Conservation (phyloP, 1,140 invertebrate species). For the Coptotermes formosanus region DNA sequence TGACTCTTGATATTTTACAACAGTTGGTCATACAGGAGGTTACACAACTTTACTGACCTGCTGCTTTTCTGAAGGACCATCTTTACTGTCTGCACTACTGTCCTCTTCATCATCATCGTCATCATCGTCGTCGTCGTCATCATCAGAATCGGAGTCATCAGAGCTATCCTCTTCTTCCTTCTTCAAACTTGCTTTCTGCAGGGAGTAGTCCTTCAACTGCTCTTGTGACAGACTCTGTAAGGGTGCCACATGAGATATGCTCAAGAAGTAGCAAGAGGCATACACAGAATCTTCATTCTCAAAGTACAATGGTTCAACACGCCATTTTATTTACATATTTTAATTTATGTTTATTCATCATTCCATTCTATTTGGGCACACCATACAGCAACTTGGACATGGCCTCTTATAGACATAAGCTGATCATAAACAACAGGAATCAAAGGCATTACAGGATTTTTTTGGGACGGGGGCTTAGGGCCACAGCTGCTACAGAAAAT, state of each 20-base stretch:
- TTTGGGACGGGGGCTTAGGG: too few species aligned
- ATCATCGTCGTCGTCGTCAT: conserved; percentile 10
- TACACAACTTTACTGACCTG: neutral
- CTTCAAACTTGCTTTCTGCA: conserved; percentile 33
- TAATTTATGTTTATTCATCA: too few species aligned
- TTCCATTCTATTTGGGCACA: too few species aligned
- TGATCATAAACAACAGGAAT: neutral
- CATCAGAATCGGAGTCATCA: conserved; percentile 30
- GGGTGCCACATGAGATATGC: too few species aligned
- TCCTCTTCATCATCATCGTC: conserved; percentile 29
- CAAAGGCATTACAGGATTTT: too few species aligned
- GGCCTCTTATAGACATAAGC: neutral
- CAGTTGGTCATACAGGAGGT: neutral
- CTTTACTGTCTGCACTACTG: conserved; percentile 13
- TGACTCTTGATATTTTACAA: neutral
- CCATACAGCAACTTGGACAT: too few species aligned
- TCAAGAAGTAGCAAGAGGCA: too few species aligned
- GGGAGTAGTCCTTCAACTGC: conserved; percentile 43
- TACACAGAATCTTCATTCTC: too few species aligned
- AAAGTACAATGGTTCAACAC: too few species aligned
- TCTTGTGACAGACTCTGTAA: conserved; percentile 42
- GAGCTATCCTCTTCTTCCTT: conserved; percentile 21
- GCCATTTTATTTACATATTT: too few species aligned
- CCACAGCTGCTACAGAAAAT: too few species aligned
- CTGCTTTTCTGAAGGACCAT: neutral